phyloP scores from a whole-genome alignment of 2,888 invertebrate genomes.

The Calameuta filiformis region DNA sequence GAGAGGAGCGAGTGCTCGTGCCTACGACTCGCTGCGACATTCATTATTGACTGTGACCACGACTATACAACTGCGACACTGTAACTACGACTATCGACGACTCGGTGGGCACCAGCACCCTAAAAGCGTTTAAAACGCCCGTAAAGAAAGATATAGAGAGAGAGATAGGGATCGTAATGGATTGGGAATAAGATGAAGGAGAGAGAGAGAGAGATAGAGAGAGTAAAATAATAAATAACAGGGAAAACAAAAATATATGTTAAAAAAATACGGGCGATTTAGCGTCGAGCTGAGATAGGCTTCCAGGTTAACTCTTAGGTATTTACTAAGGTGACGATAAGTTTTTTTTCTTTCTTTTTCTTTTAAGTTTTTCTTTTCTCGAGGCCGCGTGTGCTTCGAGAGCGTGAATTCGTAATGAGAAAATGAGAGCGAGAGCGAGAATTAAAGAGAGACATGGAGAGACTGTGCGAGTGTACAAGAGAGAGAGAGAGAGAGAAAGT shows the following conservation, averaged over 20 bases:
- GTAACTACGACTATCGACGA: conserved; percentile 13
- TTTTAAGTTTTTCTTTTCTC: too few species aligned
- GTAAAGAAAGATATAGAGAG: too few species aligned
- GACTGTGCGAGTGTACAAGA: not conserved
- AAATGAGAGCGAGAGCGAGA: not conserved
- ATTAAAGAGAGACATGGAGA: too few species aligned
- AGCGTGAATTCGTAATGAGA: not conserved
- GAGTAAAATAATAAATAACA: too few species aligned
- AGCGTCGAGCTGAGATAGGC: conserved; percentile 62
- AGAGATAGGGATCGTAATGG: too few species aligned
- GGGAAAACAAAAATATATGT: too few species aligned
- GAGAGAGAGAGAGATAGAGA: not conserved
- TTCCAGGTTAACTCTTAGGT: conserved; percentile 64
- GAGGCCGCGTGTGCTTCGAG: not conserved
- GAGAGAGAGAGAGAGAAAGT: conserved; percentile 24
- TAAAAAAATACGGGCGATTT: conserved; percentile 44
- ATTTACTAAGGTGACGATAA: conserved; percentile 54
- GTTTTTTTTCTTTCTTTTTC: conserved; percentile 2
- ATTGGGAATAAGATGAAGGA: not conserved
- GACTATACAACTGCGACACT: conserved; percentile 35
- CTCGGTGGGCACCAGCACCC: too few species aligned
- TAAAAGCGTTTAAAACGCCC: too few species aligned
- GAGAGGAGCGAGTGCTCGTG: conserved; percentile 1
- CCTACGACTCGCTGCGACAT: not conserved
- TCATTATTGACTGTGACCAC: conserved; percentile 19